Evolutionary conservation across 2,113 vertebrate species (phyloP), one percentile per base, ranked within the genome.

Genomic region (Narcine bancroftii): DNA sequence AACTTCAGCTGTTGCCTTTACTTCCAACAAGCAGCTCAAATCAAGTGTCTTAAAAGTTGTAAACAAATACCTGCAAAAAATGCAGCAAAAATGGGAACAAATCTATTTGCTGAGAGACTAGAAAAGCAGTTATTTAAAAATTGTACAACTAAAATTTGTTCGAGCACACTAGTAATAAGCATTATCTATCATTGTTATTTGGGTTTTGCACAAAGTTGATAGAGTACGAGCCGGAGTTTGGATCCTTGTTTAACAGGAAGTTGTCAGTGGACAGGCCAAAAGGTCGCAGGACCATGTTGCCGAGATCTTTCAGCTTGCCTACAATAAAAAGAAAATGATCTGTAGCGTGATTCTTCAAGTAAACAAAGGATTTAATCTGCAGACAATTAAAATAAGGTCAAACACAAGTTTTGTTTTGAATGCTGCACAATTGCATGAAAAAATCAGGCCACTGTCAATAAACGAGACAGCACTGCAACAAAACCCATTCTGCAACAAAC

Each of bases 301-400:
- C 99, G 93, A 99, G 95, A 94, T 99, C 98, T 95, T 99, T 99
- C 93, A 99, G 96, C 94, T 99, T 99, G 94, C 97, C 99, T 99
- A 93, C 76, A 92, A 93, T 0, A 93, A 93, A 93, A 87, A 89
- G 36, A 29, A 83, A 85, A 92, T 53, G 93, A 45, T 47, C 39
- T 69, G 89, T 91, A 87, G 81, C 53, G 81, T n/a, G n/a, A 87
- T 17, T 60, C 56, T 60, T 87, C 81, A 91, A 91, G 24, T 45
- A 60, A 69, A 69, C 63, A 91, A 71, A 71, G 60, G 24, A 71
- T 26, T 47, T 69, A 29, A 13, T 6, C 56, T 47, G 19, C 42
- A 33, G 89, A 71, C 89, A 91, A 29, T 69, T 91, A 42, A 69
- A 83, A 91, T 39, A 91, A 69, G 53, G 6, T 36, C 29, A 81